Percentiles rank a stretch among this genome's conserved stretches.
phyloP scores from a whole-genome alignment of 2,888 invertebrate species.

The Thymelicus lineola region DNA sequence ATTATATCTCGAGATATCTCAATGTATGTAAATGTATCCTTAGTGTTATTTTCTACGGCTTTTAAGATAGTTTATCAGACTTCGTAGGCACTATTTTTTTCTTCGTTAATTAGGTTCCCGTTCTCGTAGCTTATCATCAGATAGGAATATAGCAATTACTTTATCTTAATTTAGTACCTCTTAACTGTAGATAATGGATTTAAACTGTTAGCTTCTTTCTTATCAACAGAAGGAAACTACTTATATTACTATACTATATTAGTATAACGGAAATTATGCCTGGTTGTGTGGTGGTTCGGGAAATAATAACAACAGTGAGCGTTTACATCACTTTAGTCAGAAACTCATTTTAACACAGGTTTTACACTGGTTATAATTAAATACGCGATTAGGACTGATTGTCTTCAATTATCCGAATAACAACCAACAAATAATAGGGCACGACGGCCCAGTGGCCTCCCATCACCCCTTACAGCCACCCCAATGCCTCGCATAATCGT shows the following conservation, averaged over 20 bases:
- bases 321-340: too few species aligned
- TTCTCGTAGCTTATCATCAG: conserved; percentile 16
- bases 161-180: conserved; percentile 39
- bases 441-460: too few species aligned
- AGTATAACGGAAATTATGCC: too few species aligned
- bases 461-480: too few species aligned
- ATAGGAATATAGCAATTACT: conserved; percentile 16
- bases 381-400: too few species aligned
- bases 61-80: conserved; percentile 23
- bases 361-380: too few species aligned
- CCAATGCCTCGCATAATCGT: too few species aligned
- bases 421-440: too few species aligned
- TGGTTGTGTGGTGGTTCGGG: too few species aligned
- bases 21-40: conserved; percentile 30
- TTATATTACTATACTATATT: not conserved
- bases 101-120: conserved; percentile 13
- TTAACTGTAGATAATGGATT: not conserved
- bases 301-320: too few species aligned
- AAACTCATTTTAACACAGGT: too few species aligned
- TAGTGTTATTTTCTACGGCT: conserved; percentile 32
- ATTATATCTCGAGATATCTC: conserved; percentile 25
- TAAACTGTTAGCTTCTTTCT: not conserved
- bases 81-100: conserved; percentile 14
- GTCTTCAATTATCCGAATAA: too few species aligned
- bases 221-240: not conserved